These are phyloP conservation scores for Platycnemis pennipes DNA, from an alignment of 2,888 invertebrate species.

Conservation along the genomic window DNA sequence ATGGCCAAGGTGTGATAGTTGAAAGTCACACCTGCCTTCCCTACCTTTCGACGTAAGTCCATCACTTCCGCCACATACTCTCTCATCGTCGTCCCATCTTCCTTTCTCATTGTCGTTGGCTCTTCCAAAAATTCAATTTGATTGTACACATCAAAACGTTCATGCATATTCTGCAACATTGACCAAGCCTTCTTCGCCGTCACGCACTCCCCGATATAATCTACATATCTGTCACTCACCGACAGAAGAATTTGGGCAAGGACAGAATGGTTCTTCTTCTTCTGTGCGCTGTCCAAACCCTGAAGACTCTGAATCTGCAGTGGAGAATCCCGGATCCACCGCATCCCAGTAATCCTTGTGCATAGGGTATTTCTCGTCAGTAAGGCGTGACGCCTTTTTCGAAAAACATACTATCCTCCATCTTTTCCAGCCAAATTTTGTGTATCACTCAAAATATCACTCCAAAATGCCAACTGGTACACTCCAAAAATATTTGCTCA, in stretches of 20 bases:
- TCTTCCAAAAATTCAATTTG: conserved; percentile 2
- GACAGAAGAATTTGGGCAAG: background rate
- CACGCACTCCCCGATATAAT: background rate
- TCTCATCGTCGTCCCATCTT: background rate
- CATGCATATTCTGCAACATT: background rate
- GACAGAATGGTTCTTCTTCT: background rate
- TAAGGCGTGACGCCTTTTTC: background rate
- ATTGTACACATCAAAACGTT: background rate
- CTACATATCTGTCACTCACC: background rate
- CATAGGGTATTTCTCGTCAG: background rate
- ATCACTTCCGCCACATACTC: background rate
- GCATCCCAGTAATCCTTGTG: background rate
- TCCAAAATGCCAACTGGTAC: background rate
- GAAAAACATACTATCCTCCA: too few relatives aligned
- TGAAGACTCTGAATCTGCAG: background rate
- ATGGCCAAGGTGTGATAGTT: background rate
- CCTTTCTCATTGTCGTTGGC: background rate
- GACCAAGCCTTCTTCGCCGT: background rate
- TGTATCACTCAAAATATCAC: background rate
- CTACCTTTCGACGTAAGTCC: background rate
- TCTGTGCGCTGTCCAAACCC: background rate
- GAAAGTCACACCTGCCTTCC: background rate
- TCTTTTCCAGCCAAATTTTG: background rate
- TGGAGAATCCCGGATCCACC: background rate
- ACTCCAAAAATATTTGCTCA: background rate